These are phyloP conservation scores for Nipponia nippon DNA, from an alignment of 2,113 vertebrate genomes.

Conservation along the genomic window DNA sequence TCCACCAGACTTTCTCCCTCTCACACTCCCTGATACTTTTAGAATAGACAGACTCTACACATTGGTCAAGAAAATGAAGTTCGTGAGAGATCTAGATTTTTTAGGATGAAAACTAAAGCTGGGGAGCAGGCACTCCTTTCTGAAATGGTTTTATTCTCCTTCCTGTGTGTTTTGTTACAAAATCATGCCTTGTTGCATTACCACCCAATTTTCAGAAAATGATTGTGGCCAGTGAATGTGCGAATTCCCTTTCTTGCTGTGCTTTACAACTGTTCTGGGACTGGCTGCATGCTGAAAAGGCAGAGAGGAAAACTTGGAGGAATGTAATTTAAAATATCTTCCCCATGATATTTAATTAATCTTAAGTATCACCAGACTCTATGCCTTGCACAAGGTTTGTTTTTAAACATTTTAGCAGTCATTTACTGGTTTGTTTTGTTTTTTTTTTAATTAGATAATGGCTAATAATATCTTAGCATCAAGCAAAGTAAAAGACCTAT, in stretches of 20 bases:
- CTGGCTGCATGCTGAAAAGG: neutral
- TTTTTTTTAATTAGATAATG: neutral
- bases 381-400: neutral
- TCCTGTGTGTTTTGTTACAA: neutral
- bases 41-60: neutral
- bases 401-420: neutral
- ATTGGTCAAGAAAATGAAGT: neutral
- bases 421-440: neutral
- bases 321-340: neutral
- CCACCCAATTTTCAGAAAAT: neutral
- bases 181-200: neutral
- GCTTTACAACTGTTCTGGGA: neutral
- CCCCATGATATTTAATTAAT: neutral
- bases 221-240: neutral
- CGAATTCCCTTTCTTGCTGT: neutral
- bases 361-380: neutral
- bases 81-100: neutral
- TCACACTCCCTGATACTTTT: too few relatives aligned
- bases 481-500: neutral
- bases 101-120: neutral
- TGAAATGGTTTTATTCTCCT: neutral
- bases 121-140: neutral
- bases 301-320: neutral
- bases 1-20: too few relatives aligned
- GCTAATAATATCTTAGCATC: neutral